A percentile compares a stretch with the other conserved stretches of the same genome.
phyloP scores from a whole-genome alignment of 2,888 invertebrate species.

The Cenopis cana region DNA sequence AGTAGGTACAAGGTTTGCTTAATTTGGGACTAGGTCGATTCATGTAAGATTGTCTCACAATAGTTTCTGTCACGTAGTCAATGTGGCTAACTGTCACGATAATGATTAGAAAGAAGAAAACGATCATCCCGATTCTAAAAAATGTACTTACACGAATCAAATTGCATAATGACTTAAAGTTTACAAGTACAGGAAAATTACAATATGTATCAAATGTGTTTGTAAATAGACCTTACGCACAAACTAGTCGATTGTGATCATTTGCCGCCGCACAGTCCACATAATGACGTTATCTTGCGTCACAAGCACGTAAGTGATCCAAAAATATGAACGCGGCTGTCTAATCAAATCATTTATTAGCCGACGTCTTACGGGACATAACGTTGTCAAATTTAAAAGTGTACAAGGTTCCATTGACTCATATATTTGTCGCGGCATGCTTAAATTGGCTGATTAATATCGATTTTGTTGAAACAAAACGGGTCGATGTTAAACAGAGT shows the following conservation, averaged over 20 bases:
- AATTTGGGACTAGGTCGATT: too few species aligned
- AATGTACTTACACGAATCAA: too few species aligned
- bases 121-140: too few species aligned
- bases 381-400: constrained; percentile 45
- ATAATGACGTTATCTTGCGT: constrained; percentile 58
- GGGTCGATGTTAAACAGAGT: constrained; percentile 29
- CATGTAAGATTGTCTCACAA: too few species aligned
- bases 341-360: constrained; percentile 65
- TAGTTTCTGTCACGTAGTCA: too few species aligned
- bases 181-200: neutral
- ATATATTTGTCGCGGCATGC: constrained; percentile 40
- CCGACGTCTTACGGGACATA: constrained; percentile 42
- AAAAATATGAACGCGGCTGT: constrained; percentile 67
- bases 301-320: constrained; percentile 61
- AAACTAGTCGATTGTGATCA: constrained; percentile 13
- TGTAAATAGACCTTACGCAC: constrained; percentile 3
- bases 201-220: neutral
- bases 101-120: too few species aligned
- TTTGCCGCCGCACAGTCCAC: constrained; percentile 17
- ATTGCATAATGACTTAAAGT: too few species aligned
- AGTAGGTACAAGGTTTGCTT: too few species aligned
- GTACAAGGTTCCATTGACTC: constrained; percentile 42
- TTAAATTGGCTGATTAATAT: constrained; percentile 40
- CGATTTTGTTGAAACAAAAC: constrained; percentile 41
- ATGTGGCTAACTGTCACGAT: too few species aligned